A percentile compares a stretch with the other conserved stretches of the same genome.
Conservation (phyloP, 2,888 invertebrate genomes). For the Chymomyza amoena region DNA sequence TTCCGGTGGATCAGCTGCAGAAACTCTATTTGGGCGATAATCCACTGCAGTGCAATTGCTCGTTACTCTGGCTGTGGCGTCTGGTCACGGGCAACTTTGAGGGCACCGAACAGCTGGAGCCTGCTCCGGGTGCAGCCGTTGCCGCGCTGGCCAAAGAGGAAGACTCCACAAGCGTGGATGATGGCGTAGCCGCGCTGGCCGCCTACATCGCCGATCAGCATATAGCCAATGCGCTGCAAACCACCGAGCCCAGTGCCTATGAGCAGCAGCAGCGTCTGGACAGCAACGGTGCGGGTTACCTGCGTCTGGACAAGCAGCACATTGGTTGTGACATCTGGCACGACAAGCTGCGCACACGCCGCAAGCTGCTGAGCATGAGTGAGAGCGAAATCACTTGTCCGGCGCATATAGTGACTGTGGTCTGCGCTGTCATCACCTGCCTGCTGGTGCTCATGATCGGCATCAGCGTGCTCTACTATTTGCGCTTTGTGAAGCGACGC, state of each 20-base stretch:
- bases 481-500: conserved; percentile 76
- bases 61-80: conserved; percentile 91
- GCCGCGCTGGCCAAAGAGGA: conserved; percentile 69
- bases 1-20: conserved; percentile 88
- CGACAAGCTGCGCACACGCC: conserved; percentile 70
- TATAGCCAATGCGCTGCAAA: conserved; percentile 57
- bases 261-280: conserved; percentile 36
- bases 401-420: conserved; percentile 79
- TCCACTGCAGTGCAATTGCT: conserved; percentile 92
- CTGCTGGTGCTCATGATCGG: conserved; percentile 77
- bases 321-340: conserved; percentile 78
- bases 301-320: conserved; percentile 76
- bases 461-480: conserved; percentile 77
- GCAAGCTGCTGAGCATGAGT: conserved; percentile 75
- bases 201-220: conserved; percentile 73
- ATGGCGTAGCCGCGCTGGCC: conserved; percentile 59
- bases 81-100: conserved; percentile 80
- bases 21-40: conserved; percentile 89
- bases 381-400: conserved; percentile 79
- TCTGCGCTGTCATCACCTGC: conserved; percentile 77
- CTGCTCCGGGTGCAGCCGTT: conserved; percentile 64
- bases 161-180: conserved; percentile 37
- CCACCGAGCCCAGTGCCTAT: conserved; percentile 57
- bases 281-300: conserved; percentile 48
- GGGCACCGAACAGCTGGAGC: conserved; percentile 53